Evolutionary conservation across 2,888 invertebrate genomes (phyloP).

Genomic region (Drosophila mulleri): DNA sequence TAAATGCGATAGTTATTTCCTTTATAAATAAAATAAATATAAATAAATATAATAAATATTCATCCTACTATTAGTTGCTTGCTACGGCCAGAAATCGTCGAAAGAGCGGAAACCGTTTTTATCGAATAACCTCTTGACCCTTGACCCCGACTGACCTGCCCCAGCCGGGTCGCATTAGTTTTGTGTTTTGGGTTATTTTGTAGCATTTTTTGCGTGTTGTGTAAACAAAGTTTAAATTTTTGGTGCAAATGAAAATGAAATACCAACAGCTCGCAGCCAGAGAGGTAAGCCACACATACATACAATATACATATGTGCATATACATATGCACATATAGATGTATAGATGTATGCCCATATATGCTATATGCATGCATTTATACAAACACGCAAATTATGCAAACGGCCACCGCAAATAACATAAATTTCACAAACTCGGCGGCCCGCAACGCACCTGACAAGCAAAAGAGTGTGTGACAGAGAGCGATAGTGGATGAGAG

Average conservation of each 20-base stretch:
- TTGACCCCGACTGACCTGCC: slow-evolving; percentile 1
- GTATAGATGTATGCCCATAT: slow-evolving; percentile 14
- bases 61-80: not conserved
- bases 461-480: slow-evolving; percentile 10
- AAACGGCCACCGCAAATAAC: slow-evolving; percentile 79
- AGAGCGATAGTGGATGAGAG: not conserved
- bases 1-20: not conserved
- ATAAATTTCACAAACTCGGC: slow-evolving; percentile 77
- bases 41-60: too few species aligned
- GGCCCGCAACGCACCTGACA: slow-evolving; percentile 74
- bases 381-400: slow-evolving; percentile 79
- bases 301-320: too few species aligned
- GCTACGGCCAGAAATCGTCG: slow-evolving; percentile 3
- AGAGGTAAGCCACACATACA: slow-evolving; percentile 10
- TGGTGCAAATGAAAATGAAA: slow-evolving; percentile 70
- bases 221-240: slow-evolving; percentile 69
- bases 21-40: too few species aligned
- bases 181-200: slow-evolving; percentile 47
- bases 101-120: slow-evolving; percentile 15
- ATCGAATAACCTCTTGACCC: slow-evolving; percentile 10
- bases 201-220: slow-evolving; percentile 52
- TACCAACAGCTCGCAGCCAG: slow-evolving; percentile 59
- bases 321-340: slow-evolving; percentile 7
- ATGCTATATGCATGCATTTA: slow-evolving; percentile 47
- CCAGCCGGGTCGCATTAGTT: slow-evolving; percentile 19